A percentile compares a stretch with the other conserved stretches of the same genome.
Evolutionary conservation across 2,888 invertebrate species (phyloP).

Genomic region (Blomia tropicalis): DNA sequence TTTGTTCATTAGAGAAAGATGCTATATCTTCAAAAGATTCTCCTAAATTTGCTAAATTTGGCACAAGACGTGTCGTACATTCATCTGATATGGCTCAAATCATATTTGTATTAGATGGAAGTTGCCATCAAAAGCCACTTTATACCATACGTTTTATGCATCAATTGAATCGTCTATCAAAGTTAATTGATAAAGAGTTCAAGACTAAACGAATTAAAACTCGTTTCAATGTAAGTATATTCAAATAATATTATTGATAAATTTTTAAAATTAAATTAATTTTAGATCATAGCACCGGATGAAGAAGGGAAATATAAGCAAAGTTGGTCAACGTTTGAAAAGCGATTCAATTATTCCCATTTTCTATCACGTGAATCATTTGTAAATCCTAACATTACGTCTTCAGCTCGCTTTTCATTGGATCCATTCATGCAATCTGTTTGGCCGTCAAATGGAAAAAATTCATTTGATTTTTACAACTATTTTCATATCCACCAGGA

Average conservation of each 20-base stretch:
- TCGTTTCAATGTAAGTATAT: not conserved
- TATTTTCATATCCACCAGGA: not conserved
- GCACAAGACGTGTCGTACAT: not conserved
- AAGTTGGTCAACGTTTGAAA: not conserved
- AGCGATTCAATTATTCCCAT: constrained; percentile 1
- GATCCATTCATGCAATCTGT: not conserved
- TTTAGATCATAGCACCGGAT: not conserved
- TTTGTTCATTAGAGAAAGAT: not conserved
- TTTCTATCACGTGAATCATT: not conserved
- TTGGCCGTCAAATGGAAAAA: not conserved
- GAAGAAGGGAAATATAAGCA: not conserved
- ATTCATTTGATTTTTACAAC: constrained; percentile 16
- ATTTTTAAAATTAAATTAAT: not conserved
- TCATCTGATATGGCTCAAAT: not conserved
- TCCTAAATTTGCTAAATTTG: not conserved
- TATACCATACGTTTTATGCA: not conserved
- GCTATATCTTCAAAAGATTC: not conserved
- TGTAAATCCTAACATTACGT: not conserved
- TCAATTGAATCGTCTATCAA: constrained; percentile 1
- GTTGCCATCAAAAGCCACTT: not conserved
- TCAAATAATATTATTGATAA: not conserved
- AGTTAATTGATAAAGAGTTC: not conserved
- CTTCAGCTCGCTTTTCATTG: not conserved
- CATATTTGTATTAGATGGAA: not conserved
- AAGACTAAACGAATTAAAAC: not conserved